Conservation (phyloP, 1,140 invertebrate species). For the Hylaeus volcanicus region DNA sequence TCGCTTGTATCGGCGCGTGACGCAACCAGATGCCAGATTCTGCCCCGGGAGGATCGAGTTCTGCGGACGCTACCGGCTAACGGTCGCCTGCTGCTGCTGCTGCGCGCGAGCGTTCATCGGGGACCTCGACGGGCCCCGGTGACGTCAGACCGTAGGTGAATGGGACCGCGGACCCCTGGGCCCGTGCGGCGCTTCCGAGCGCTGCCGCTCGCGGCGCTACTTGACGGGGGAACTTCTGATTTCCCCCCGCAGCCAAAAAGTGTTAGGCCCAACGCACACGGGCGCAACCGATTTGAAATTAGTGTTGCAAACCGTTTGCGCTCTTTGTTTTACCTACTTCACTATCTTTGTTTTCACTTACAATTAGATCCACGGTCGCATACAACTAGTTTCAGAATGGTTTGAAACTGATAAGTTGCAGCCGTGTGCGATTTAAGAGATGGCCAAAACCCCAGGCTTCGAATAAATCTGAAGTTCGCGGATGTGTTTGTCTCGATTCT, state of each 20-base stretch:
- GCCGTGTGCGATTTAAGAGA: no score
- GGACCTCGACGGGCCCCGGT: conserved; percentile 26
- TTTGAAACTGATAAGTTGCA: no score
- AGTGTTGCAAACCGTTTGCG: no score
- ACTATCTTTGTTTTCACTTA: no score
- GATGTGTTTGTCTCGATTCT: no score
- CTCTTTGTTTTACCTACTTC: no score
- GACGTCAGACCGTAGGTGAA: conserved; percentile 57
- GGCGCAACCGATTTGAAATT: no score
- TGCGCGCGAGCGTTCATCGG: conserved; percentile 10
- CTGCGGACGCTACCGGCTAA: conserved; percentile 61
- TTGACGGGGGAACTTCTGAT: not conserved
- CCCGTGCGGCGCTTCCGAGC: conserved; percentile 14
- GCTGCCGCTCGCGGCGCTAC: conserved; percentile 48
- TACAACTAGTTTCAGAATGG: no score
- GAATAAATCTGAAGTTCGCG: no score
- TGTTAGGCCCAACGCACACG: no score
- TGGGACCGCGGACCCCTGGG: conserved; percentile 20
- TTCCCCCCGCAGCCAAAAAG: not conserved
- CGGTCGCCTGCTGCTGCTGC: conserved; percentile 36
- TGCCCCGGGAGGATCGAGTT: conserved; percentile 53
- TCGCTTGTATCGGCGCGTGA: conserved; percentile 49
- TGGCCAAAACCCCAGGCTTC: no score
- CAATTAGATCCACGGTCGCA: no score
- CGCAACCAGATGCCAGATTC: conserved; percentile 59